Evolutionary conservation across 2,888 invertebrate genomes (phyloP).

Genomic region (Pyrochroa serraticornis): DNA sequence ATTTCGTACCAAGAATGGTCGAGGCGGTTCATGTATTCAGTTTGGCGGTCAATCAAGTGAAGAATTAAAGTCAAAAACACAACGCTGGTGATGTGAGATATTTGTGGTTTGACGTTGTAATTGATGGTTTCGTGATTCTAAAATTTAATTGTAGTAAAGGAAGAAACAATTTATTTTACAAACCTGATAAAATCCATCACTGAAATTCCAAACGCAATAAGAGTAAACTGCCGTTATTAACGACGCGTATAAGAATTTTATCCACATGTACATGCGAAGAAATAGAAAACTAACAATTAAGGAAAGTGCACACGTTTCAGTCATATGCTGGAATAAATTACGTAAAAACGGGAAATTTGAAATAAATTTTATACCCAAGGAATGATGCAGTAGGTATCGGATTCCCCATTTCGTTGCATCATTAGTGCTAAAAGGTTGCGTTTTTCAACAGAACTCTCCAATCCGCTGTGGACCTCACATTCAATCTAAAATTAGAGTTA

Average conservation of each 20-base stretch:
- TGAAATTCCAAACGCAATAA: constrained; percentile 70
- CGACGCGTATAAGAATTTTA: constrained; percentile 77
- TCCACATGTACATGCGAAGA: constrained; percentile 80
- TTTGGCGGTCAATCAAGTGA: constrained; percentile 85
- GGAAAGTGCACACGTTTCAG: constrained; percentile 70
- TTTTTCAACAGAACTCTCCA: background rate
- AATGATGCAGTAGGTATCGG: constrained; percentile 26
- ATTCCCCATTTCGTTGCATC: background rate
- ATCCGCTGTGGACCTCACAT: constrained; percentile 14
- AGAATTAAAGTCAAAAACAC: constrained; percentile 76
- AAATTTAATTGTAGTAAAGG: constrained; percentile 43
- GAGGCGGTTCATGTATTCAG: constrained; percentile 86
- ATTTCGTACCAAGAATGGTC: constrained; percentile 82
- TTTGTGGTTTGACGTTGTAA: constrained; percentile 68
- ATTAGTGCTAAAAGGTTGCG: background rate
- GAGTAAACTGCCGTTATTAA: constrained; percentile 70
- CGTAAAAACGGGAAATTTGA: too few species aligned
- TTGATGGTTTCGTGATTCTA: constrained; percentile 72
- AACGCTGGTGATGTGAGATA: constrained; percentile 77
- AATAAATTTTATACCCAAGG: constrained; percentile 37
- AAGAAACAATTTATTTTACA: constrained; percentile 30
- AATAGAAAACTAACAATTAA: constrained; percentile 80
- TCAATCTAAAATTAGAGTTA: constrained; percentile 25
- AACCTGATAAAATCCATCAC: constrained; percentile 59
- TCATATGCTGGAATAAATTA: constrained; percentile 72